Conservation (phyloP, 92 coral and sea anemone genomes). For the Pocillopora meandrina region DNA sequence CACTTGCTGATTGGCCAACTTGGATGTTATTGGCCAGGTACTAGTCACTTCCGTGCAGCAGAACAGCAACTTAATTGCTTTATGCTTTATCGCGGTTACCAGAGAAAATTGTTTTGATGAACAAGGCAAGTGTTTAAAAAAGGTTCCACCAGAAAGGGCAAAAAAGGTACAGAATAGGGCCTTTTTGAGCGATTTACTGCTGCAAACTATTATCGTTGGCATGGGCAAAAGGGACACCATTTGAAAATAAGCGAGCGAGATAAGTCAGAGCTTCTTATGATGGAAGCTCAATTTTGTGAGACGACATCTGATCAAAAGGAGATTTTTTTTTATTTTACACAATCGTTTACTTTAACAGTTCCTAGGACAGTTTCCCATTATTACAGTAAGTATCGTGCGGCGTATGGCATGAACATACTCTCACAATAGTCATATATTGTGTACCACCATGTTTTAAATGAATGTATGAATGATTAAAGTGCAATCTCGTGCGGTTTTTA, state of each 20-base stretch:
- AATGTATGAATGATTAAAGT: not conserved
- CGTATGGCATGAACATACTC: not conserved
- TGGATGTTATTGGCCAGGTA: no score
- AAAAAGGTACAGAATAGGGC: not conserved
- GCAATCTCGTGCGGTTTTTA: not conserved
- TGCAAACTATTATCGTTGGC: not conserved
- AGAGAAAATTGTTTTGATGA: no score
- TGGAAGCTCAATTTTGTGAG: slow-evolving; percentile 12
- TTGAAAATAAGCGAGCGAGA: not conserved
- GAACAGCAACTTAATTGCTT: no score
- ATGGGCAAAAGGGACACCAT: not conserved
- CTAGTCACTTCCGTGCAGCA: no score
- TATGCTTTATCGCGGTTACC: no score
- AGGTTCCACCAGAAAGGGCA: not conserved
- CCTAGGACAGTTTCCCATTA: no score
- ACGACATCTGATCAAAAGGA: not conserved
- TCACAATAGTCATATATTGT: not conserved
- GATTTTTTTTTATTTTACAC: no score
- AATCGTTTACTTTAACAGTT: no score
- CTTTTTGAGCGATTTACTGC: not conserved
- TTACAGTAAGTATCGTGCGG: no score
- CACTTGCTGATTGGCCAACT: no score
- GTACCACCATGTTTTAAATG: not conserved
- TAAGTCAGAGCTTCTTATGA: not conserved
- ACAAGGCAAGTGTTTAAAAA: no score